Percentiles rank a stretch among this genome's conserved stretches.
Evolutionary conservation across 92 coral and sea anemone species (phyloP).

Genomic region (Meandrina meandrites): DNA sequence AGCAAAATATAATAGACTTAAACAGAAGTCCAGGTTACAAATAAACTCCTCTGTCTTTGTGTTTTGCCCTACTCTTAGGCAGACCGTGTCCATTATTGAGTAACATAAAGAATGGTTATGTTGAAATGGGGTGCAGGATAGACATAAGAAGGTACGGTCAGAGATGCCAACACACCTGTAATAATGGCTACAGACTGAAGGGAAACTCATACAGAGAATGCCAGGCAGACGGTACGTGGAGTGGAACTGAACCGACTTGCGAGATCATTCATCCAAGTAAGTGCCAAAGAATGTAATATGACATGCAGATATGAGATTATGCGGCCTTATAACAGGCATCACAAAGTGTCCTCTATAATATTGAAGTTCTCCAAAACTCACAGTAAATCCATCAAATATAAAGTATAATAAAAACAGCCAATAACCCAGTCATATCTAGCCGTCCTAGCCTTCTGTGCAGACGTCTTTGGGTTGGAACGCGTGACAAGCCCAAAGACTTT

Average conservation of each 20-base stretch:
- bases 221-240: constrained; percentile 18
- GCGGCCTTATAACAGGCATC: no score
- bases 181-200: background rate
- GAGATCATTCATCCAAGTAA: constrained; percentile 6
- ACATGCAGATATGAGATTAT: no score
- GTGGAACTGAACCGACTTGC: constrained; percentile 15
- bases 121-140: background rate
- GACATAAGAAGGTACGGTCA: background rate
- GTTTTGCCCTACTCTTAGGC: background rate
- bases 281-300: background rate
- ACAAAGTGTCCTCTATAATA: no score
- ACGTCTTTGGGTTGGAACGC: no score
- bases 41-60: background rate
- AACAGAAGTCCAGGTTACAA: no score
- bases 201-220: constrained; percentile 1
- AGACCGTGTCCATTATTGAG: constrained; percentile 1
- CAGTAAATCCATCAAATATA: no score
- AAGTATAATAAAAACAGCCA: no score
- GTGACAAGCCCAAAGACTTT: no score
- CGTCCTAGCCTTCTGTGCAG: no score
- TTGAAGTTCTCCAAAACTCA: no score
- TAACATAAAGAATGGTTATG: background rate
- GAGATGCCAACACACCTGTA: background rate
- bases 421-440: no score
- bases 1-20: no score